A percentile compares a stretch with the other conserved stretches of the same genome.
Conservation (phyloP, 2,113 vertebrate genomes). For the Dascyllus trimaculatus region DNA sequence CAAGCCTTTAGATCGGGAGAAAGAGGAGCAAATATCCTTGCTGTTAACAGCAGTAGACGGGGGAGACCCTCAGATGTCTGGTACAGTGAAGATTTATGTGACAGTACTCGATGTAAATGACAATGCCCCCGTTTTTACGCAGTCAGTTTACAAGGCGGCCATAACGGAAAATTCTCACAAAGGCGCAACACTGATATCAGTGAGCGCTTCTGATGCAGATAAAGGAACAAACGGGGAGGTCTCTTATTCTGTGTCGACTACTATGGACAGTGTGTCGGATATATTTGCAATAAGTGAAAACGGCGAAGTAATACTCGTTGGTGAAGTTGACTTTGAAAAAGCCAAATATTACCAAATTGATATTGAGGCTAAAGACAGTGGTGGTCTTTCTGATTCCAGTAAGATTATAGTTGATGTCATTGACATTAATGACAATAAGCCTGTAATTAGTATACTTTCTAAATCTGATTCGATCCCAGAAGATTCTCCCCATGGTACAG, state of each 20-base stretch:
- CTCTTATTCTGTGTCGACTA: conserved; percentile 79
- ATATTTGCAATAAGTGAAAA: conserved; percentile 80
- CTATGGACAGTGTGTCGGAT: conserved; percentile 40
- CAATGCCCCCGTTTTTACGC: conserved; percentile 78
- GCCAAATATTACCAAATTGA: conserved; percentile 67
- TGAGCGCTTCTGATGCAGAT: conserved; percentile 84
- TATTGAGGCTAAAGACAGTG: conserved; percentile 81
- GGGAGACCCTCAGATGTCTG: conserved; percentile 61
- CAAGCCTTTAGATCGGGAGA: conserved; percentile 63
- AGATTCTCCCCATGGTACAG: conserved; percentile 44
- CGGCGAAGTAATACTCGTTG: conserved; percentile 76
- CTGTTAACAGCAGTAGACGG: conserved; percentile 67
- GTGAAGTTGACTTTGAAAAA: conserved; percentile 83
- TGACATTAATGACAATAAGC: conserved; percentile 83
- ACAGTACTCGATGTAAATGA: conserved; percentile 68
- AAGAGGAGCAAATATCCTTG: conserved; percentile 36
- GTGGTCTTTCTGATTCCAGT: conserved; percentile 73
- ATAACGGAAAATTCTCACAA: conserved; percentile 75
- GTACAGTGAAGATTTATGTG: conserved; percentile 55
- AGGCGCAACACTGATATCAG: conserved; percentile 46
- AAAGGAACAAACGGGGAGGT: conserved; percentile 81
- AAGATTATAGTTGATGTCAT: conserved; percentile 80
- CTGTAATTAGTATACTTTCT: conserved; percentile 75
- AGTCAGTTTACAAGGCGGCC: conserved; percentile 69
- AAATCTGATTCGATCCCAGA: conserved; percentile 66